Base-by-base conservation (phyloP, 2,888 invertebrate species). In the Ferrisia virgata region DNA sequence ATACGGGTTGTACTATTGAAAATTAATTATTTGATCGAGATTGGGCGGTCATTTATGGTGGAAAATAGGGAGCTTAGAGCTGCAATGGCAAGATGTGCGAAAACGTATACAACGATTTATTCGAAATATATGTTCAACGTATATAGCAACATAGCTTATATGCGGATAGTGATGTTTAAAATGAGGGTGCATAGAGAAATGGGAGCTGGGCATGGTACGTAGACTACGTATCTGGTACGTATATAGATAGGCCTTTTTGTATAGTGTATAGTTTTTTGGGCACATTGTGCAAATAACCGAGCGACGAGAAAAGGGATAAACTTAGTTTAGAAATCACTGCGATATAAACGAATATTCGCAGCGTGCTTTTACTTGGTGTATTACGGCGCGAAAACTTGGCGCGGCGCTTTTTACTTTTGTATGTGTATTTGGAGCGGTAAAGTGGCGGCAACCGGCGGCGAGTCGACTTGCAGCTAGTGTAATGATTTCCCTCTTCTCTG, bases 271-370 rank as follows among this genome's bases (percentile, higher is more conserved):
- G 5, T 64, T 64, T 64, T 28, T 53, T 8, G 58, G 58, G 28
- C 58, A 64, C 58, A 64, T 25, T 64, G 58, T 64, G 58, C 58
- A 28, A 64, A 64, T 25, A 64, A n/a, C 47, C 5, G 8, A 36
- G 8, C 36, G 8, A 36, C 36, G 47, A 47, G n/a, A 64, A 64
- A 28, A 64, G 28, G 58, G 58, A 64, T 64, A 64, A 64, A 64
- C 58, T 64, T 28, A 72, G 72, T 72, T 72, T 72, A 72, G 72
- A 72, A 72, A 72, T 72, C 72, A 72, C 72, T 72, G 72, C 31
- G 8, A 18, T 33, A 72, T 33, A 72, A 72, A 72, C 72, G 33
- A 33, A 33, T 18, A 5, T 28, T 64, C 0, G 58, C 6, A 13
- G 13, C 28, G 2, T n/a, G 58, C 58, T 11, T 64, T 47, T 47